A percentile compares a stretch with the other conserved stretches of the same genome.
These are phyloP conservation scores for Botia kubotai DNA, from an alignment of 2,797 vertebrate genomes.

Conservation along the genomic window DNA sequence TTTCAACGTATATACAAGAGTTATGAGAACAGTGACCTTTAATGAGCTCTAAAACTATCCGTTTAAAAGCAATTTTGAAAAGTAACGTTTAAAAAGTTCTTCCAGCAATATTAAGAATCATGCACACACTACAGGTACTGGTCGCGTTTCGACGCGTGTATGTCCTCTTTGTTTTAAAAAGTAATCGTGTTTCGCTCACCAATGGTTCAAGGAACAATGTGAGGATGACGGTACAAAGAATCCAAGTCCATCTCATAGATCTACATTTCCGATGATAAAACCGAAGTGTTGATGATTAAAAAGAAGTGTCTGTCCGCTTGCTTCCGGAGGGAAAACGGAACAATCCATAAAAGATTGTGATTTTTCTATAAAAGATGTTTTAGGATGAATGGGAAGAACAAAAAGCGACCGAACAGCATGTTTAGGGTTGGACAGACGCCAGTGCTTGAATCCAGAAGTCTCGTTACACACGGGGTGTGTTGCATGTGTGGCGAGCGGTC, in stretches of 20 bases:
- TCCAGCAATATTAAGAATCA: constrained; percentile 13
- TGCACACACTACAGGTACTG: neutral
- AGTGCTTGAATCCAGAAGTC: neutral
- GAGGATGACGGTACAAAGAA: neutral
- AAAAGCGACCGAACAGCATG: constrained; percentile 9
- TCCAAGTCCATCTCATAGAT: neutral
- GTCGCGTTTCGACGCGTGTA: constrained; percentile 12
- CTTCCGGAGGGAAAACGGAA: constrained; percentile 1
- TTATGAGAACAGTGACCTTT: constrained; percentile 21
- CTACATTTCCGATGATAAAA: neutral
- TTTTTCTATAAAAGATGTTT: constrained; percentile 21
- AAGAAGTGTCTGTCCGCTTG: too few relatives aligned
- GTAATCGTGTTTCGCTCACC: constrained; percentile 6
- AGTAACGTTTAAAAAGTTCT: constrained; percentile 14
- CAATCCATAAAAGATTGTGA: constrained; percentile 19
- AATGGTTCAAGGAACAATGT: constrained; percentile 15
- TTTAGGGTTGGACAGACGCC: constrained; percentile 10
- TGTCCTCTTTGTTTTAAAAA: neutral
- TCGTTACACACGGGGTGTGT: constrained; percentile 12
- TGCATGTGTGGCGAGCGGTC: constrained; percentile 7
- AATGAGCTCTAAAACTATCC: constrained; percentile 23
- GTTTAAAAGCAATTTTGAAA: constrained; percentile 19
- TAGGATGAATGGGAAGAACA: constrained; percentile 26
- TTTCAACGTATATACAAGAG: neutral
- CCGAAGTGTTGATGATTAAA: too few relatives aligned